Percentiles rank a stretch among this genome's conserved stretches.
Conservation (phyloP, 1,140 invertebrate species). For the Neodiprion pinetum region DNA sequence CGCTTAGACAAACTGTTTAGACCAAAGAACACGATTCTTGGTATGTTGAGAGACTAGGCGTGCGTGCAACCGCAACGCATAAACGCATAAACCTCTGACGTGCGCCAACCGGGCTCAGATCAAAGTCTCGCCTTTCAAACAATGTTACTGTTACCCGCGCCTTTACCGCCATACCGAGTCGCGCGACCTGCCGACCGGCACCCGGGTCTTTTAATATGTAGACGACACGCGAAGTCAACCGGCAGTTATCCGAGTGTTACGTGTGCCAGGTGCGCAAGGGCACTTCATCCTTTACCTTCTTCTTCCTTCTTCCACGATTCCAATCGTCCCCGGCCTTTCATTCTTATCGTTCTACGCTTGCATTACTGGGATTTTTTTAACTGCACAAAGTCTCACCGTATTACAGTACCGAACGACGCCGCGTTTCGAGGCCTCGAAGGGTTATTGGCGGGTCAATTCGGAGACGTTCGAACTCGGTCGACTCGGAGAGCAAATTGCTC, state of each 20-base stretch:
- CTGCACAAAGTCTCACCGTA: too few species aligned
- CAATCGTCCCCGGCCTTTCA: background rate
- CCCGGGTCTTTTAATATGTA: background rate
- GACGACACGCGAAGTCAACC: background rate
- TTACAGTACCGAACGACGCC: too few species aligned
- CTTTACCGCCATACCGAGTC: background rate
- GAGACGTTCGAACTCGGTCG: too few species aligned
- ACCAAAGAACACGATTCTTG: conserved; percentile 1
- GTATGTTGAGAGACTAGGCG: conserved; percentile 2
- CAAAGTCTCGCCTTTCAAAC: conserved; percentile 7
- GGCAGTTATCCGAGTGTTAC: background rate
- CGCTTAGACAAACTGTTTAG: background rate
- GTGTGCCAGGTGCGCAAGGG: background rate
- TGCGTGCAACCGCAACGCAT: conserved; percentile 4
- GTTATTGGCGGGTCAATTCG: too few species aligned
- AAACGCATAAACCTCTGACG: conserved; percentile 4
- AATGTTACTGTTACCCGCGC: background rate
- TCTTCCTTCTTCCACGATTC: background rate
- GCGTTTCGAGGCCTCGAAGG: too few species aligned
- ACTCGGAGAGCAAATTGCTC: too few species aligned
- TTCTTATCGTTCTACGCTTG: background rate
- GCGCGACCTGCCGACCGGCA: background rate
- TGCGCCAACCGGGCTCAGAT: conserved; percentile 4
- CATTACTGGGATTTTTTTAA: too few species aligned
- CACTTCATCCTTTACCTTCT: background rate